Evolutionary conservation across 1,140 invertebrate genomes (phyloP).

Genomic region (Xylocopa sonorina): DNA sequence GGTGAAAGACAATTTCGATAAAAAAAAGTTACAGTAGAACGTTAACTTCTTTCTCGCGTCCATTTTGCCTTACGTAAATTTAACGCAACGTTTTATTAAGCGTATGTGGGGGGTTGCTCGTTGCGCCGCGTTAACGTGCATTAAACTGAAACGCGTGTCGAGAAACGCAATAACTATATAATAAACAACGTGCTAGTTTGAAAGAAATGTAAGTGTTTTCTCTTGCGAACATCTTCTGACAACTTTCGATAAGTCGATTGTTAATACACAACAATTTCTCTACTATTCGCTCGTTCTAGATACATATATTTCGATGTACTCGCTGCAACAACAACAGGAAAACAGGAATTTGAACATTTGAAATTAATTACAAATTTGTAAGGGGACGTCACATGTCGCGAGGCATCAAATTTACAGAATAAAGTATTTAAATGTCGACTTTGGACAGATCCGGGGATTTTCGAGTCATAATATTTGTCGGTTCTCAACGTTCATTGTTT

Average conservation of each 20-base stretch:
- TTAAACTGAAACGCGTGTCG: neutral
- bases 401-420: too few relatives aligned
- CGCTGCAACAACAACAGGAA: too few relatives aligned
- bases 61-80: slow-evolving; percentile 43
- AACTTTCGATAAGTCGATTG: neutral
- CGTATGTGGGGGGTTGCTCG: neutral
- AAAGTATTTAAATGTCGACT: too few relatives aligned
- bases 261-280: neutral
- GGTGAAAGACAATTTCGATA: too few relatives aligned
- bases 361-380: too few relatives aligned
- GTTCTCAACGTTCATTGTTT: neutral
- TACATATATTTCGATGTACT: too few relatives aligned
- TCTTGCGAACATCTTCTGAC: neutral
- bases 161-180: neutral
- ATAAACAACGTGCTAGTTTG: neutral
- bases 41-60: neutral
- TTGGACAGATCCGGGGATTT: too few relatives aligned
- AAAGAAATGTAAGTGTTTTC: neutral
- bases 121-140: neutral
- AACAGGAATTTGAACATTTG: too few relatives aligned
- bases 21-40: slow-evolving; percentile 46
- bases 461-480: neutral
- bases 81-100: slow-evolving; percentile 25
- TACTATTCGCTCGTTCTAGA: neutral
- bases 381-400: too few relatives aligned